These are phyloP conservation scores for Plecturocebus donacophilus DNA, from an alignment of 2,113 vertebrate genomes.

Conservation along the genomic window DNA sequence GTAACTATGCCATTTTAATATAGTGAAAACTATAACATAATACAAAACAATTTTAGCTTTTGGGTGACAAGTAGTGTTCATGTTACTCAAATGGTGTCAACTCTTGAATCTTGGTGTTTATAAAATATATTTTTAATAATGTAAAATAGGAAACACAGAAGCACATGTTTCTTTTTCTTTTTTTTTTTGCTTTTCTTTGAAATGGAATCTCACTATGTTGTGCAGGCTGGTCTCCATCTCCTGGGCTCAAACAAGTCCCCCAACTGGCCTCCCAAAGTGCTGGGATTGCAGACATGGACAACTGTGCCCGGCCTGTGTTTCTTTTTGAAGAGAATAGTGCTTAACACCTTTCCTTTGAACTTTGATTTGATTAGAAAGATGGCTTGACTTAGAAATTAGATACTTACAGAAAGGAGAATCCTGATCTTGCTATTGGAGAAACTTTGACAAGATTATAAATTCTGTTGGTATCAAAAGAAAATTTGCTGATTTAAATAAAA, in stretches of 20 bases:
- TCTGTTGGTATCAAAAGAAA: neutral
- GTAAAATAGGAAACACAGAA: neutral
- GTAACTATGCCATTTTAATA: neutral
- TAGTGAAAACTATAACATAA: neutral
- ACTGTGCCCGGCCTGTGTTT: neutral
- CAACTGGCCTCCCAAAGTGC: no score
- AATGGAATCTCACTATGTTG: no score
- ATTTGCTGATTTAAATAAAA: neutral
- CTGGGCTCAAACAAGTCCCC: no score
- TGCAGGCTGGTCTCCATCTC: no score
- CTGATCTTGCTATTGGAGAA: neutral
- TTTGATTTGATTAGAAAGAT: conserved; percentile 40
- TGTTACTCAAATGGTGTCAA: neutral
- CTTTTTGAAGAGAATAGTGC: neutral
- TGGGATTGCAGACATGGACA: no score
- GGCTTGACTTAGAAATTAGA: neutral
- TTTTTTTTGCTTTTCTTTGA: no score
- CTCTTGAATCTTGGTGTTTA: conserved; percentile 4
- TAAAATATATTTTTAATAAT: neutral
- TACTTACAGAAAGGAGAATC: neutral
- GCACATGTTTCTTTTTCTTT: no score
- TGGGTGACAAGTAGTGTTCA: neutral
- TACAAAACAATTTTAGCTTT: conserved; percentile 52
- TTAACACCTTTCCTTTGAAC: neutral
- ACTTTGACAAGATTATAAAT: conserved; percentile 38